Evolutionary conservation across 1,140 invertebrate species (phyloP).

Genomic region (Cryptotermes secundus): DNA sequence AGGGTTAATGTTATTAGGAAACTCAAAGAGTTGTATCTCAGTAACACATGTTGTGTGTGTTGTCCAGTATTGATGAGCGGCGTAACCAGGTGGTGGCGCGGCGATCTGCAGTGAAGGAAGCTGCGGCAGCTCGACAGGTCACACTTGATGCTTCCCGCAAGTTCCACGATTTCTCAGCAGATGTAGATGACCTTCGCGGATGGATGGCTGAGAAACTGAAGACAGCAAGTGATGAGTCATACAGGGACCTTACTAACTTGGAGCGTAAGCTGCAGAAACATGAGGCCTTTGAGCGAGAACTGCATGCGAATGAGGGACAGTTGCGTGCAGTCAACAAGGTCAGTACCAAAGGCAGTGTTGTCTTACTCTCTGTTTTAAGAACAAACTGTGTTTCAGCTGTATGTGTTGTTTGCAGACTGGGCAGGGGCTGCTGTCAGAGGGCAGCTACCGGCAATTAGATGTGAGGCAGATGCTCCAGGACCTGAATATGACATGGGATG

Average conservation of each 20-base stretch:
- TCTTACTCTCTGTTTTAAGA: too few species aligned
- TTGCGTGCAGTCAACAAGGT: conserved; percentile 77
- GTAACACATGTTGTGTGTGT: too few species aligned
- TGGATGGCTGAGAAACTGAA: conserved; percentile 94
- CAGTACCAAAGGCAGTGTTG: conserved; percentile 43
- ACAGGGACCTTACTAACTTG: conserved; percentile 87
- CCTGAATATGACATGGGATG: conserved; percentile 73
- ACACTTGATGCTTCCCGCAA: conserved; percentile 74
- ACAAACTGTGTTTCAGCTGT: neutral
- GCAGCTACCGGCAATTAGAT: conserved; percentile 68
- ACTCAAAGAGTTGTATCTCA: too few species aligned
- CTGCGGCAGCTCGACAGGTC: conserved; percentile 68
- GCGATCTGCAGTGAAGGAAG: conserved; percentile 70
- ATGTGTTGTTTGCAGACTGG: conserved; percentile 50
- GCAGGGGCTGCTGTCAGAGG: conserved; percentile 65
- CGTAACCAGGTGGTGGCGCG: conserved; percentile 73
- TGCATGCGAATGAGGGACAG: conserved; percentile 88
- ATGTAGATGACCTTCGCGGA: conserved; percentile 80
- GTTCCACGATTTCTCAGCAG: conserved; percentile 84
- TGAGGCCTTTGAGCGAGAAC: conserved; percentile 94
- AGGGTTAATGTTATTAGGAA: too few species aligned
- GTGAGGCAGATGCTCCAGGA: conserved; percentile 64
- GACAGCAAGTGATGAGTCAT: conserved; percentile 89
- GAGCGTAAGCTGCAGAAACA: conserved; percentile 95
- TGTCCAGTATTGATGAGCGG: conserved; percentile 67